Evolutionary conservation across 2,797 vertebrate species (phyloP).

Genomic region (Hypotaenidia philippensis): DNA sequence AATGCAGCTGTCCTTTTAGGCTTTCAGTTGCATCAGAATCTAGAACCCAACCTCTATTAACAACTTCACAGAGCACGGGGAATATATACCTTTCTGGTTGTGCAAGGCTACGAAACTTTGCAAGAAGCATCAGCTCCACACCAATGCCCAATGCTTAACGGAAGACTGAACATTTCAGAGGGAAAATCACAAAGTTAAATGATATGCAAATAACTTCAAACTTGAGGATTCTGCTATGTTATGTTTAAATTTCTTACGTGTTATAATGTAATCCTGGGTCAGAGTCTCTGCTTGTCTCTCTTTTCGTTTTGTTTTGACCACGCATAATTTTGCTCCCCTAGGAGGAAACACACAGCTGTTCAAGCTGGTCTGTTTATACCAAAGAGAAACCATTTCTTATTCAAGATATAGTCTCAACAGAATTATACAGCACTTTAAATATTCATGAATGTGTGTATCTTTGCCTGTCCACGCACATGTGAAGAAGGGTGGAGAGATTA

Average conservation of each 20-base stretch:
- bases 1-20: not conserved
- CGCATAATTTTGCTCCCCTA: constrained; percentile 96
- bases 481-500: not conserved
- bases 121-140: not conserved
- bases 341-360: not conserved
- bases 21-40: not conserved
- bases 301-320: constrained; percentile 95
- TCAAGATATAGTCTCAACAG: constrained; percentile 1
- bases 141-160: not conserved
- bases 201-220: not conserved
- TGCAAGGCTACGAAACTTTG: not conserved
- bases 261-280: constrained; percentile 98
- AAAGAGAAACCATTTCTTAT: constrained; percentile 31
- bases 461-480: not conserved
- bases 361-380: not conserved
- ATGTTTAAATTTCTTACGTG: constrained; percentile 86
- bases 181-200: not conserved
- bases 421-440: not conserved
- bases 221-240: not conserved
- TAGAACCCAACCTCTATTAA: not conserved
- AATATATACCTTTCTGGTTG: not conserved
- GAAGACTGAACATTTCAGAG: not conserved
- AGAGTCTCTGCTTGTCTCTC: constrained; percentile 92
- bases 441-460: not conserved
- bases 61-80: not conserved